Base-by-base conservation (phyloP, 2,797 vertebrate genomes). In the Gila robusta region DNA sequence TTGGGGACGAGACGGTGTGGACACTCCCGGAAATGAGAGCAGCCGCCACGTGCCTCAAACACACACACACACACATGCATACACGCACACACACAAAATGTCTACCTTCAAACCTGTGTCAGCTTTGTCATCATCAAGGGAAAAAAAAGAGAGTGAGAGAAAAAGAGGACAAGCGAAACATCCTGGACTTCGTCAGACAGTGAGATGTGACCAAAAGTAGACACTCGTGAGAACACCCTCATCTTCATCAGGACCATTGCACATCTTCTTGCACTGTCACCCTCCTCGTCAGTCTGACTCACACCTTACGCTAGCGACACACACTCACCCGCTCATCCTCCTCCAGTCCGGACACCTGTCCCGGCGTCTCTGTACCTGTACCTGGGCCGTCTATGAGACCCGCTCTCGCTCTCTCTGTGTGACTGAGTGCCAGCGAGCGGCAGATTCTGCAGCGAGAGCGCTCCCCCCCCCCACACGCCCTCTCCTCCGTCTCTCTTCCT, bases 21-120 rank as follows among this genome's bases (percentile, higher is more conserved):
- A 97, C 95, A 96, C 97, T 97, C 97, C 96, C 96, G 96, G 97
- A 97, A 98, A 97, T 95, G 96, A 95, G 96, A 97, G 89, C 93
- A 94, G 95, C 93, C 95, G 96, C 90, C 92, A 90, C 89, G 90
- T 84, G 91, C 47, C 47, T 85, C 86, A 81, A 91, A 91, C 89
- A 79, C 89, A 91, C 91, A 28, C 69, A 64, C 66, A 74, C 69
- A 66, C 49, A 79, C 95, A 70, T 89, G 84, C 62, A 76, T 89
- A 39, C 86, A 81, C 91, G 91, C 89, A 79, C 6, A n/a, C 62
- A 76, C 23, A 96, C 95, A 94, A 95, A 95, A 95, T 14, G 79
- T 78, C 87, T 81, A 81, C 77, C 56, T 69, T 81, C 16, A 81
- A 72, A 83, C 94, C 96, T 95, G 94, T 95, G 94, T 59, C 74